Percentiles rank a stretch among this genome's conserved stretches.
These are phyloP conservation scores for Ctenosaura bakeri DNA, from an alignment of 2,797 vertebrate genomes.

Conservation along the genomic window DNA sequence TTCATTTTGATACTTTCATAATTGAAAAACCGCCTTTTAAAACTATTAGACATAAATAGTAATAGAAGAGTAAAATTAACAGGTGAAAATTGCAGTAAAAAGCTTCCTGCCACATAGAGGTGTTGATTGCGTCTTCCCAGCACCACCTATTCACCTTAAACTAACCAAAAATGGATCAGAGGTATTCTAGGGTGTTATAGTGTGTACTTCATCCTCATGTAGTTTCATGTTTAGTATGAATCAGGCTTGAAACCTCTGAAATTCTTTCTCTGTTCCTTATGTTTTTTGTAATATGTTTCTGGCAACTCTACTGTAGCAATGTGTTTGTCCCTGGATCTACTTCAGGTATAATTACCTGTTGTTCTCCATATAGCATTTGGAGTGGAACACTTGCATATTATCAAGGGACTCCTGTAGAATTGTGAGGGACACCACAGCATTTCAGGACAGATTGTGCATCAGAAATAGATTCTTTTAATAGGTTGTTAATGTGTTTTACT, in stretches of 20 bases:
- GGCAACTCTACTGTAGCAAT: not conserved
- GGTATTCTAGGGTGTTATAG: not conserved
- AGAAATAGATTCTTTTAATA: not conserved
- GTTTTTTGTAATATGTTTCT: not conserved
- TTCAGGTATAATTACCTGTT: not conserved
- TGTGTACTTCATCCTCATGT: not conserved
- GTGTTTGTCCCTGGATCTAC: not conserved
- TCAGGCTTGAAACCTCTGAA: not conserved
- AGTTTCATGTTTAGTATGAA: not conserved
- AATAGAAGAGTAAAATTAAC: not conserved
- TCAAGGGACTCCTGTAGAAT: not conserved
- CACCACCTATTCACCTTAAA: not conserved
- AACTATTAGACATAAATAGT: not conserved
- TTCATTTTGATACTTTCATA: conserved; percentile 9
- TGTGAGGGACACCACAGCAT: not conserved
- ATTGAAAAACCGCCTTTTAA: not conserved
- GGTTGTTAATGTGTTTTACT: not conserved
- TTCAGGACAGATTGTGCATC: not conserved
- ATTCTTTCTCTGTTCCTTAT: not conserved
- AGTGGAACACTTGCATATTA: not conserved
- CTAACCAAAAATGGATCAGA: not conserved
- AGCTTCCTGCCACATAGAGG: not conserved
- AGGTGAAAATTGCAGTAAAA: not conserved
- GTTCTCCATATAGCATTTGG: not conserved
- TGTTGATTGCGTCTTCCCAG: not conserved